Evolutionary conservation across 2,888 invertebrate species (phyloP).

Genomic region (Nematopogon swammerdamellus): DNA sequence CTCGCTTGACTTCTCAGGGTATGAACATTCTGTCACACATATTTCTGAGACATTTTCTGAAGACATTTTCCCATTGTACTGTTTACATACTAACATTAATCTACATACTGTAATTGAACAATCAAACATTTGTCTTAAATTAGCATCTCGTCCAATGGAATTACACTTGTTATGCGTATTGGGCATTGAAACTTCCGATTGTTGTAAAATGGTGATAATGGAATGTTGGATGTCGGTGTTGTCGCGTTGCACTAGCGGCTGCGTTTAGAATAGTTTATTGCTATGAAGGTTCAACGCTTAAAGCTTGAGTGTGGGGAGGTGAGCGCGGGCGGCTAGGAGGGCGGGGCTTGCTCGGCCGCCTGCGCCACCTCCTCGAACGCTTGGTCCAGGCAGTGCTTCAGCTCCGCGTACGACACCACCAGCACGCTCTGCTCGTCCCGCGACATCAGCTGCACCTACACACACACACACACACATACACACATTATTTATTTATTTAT

Average conservation of each 20-base stretch:
- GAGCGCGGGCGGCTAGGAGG: neutral
- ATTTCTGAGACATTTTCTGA: conserved; percentile 8
- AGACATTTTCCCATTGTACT: neutral
- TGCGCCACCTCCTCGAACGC: conserved; percentile 81
- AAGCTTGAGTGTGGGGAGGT: conserved; percentile 3
- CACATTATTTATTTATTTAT: too few relatives aligned
- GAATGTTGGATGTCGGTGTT: neutral
- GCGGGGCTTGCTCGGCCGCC: conserved; percentile 26
- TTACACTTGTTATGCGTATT: neutral
- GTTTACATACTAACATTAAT: neutral
- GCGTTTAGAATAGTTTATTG: neutral
- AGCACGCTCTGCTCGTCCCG: conserved; percentile 95
- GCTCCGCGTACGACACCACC: conserved; percentile 92
- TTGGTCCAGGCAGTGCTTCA: conserved; percentile 92
- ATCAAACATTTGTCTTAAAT: neutral
- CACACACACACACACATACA: too few relatives aligned
- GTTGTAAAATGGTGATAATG: neutral
- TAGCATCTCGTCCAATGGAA: neutral
- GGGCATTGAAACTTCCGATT: neutral
- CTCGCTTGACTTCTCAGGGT: conserved; percentile 11
- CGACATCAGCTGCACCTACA: conserved; percentile 91
- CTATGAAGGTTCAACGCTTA: conserved; percentile 7
- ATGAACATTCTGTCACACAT: neutral
- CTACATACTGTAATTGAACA: neutral
- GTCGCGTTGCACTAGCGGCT: neutral